Conservation (phyloP, 2,113 vertebrate genomes). For the Pygoscelis antarcticus region DNA sequence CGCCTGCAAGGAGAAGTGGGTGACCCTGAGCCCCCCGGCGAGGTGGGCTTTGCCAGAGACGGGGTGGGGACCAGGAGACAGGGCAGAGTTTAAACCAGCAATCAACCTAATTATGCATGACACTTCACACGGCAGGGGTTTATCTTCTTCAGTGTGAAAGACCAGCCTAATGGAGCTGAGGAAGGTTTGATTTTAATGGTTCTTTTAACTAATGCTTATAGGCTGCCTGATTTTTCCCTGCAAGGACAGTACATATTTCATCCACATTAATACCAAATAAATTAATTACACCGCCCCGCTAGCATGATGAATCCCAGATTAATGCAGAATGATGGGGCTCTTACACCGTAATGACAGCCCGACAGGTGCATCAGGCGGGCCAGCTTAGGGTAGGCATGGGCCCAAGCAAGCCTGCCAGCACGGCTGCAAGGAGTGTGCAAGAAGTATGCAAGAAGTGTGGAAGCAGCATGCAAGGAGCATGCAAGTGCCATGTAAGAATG, state of each 20-base stretch:
- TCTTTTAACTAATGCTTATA: slow-evolving; percentile 81
- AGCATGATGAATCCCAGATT: slow-evolving; percentile 77
- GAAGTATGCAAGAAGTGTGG: not conserved
- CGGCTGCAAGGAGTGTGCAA: rapidly evolving
- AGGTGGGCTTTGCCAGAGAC: not conserved
- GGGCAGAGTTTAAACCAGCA: slow-evolving; percentile 76
- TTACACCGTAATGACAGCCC: slow-evolving; percentile 44
- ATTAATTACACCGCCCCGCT: slow-evolving; percentile 74
- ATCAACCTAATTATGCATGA: slow-evolving; percentile 77
- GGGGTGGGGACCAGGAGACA: not conserved
- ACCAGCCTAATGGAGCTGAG: slow-evolving; percentile 75
- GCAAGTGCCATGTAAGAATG: too few relatives aligned
- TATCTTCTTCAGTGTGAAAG: slow-evolving; percentile 75
- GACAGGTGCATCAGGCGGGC: not conserved
- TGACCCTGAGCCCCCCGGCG: not conserved
- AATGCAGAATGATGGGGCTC: slow-evolving; percentile 74
- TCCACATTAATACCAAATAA: slow-evolving; percentile 80
- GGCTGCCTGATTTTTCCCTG: slow-evolving; percentile 74
- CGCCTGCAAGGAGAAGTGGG: slow-evolving; percentile 77
- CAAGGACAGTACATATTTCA: slow-evolving; percentile 82
- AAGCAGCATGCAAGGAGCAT: rapidly evolving
- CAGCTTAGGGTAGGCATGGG: not conserved
- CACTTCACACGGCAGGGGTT: slow-evolving; percentile 76
- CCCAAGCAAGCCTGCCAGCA: not conserved
- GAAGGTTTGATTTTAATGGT: slow-evolving; percentile 81